phyloP scores from a whole-genome alignment of 2,113 vertebrate species.

The Vidua chalybeata region DNA sequence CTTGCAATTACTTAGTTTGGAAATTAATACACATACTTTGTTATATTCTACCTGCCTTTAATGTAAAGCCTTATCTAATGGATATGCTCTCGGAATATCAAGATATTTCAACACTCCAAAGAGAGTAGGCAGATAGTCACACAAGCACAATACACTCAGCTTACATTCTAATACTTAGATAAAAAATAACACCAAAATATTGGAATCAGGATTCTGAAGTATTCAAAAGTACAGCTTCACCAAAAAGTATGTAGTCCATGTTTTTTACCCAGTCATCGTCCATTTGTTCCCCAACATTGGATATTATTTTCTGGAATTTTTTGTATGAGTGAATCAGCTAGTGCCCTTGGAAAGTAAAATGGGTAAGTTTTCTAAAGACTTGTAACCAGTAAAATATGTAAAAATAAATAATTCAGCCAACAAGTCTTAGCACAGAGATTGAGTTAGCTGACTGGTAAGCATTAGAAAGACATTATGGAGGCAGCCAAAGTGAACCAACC shows the following conservation, averaged over 20 bases:
- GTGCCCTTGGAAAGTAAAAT: neutral
- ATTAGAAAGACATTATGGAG: neutral
- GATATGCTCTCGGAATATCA: neutral
- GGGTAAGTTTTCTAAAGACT: neutral
- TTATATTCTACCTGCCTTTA: neutral
- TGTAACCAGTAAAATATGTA: neutral
- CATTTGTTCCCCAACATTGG: rapidly evolving
- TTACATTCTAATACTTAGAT: neutral
- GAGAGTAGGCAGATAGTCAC: neutral
- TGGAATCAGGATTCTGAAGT: neutral
- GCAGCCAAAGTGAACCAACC: neutral
- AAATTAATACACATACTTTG: neutral
- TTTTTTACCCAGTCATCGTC: neutral
- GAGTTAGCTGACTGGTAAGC: neutral
- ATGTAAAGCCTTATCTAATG: neutral
- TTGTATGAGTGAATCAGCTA: neutral
- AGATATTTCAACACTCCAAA: neutral
- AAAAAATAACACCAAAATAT: neutral
- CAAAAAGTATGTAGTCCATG: neutral
- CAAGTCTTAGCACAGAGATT: neutral
- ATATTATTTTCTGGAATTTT: neutral
- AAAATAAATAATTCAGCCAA: neutral
- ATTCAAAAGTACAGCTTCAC: neutral
- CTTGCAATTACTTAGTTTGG: neutral
- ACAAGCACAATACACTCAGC: neutral